A percentile compares a stretch with the other conserved stretches of the same genome.
These are phyloP conservation scores for Hyposmocoma kahamanoa DNA, from an alignment of 1,140 invertebrate genomes.

Conservation along the genomic window DNA sequence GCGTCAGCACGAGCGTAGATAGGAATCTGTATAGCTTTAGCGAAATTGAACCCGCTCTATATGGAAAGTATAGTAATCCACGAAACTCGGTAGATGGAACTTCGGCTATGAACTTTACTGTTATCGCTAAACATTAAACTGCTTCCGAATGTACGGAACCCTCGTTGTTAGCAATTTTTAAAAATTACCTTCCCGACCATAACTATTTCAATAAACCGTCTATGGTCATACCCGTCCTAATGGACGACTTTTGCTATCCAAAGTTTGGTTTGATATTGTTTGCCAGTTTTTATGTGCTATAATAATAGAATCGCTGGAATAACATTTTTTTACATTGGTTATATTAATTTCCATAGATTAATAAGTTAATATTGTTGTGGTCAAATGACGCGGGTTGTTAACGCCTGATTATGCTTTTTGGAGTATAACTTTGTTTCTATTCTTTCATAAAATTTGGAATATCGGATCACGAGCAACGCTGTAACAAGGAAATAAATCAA, in stretches of 20 bases:
- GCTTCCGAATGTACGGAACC: slow-evolving; percentile 44
- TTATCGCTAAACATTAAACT: slow-evolving; percentile 62
- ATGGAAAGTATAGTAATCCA: slow-evolving; percentile 56
- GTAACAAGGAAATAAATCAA: too few species aligned
- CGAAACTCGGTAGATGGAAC: slow-evolving; percentile 42
- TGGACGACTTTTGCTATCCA: slow-evolving; percentile 56
- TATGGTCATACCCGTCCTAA: slow-evolving; percentile 47
- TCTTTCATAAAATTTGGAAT: too few species aligned
- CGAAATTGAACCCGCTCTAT: slow-evolving; percentile 46
- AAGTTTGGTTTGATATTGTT: slow-evolving; percentile 35
- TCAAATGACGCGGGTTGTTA: too few species aligned
- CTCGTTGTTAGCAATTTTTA: slow-evolving; percentile 57
- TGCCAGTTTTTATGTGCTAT: slow-evolving; percentile 25
- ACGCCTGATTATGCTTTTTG: too few species aligned
- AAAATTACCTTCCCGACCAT: slow-evolving; percentile 57
- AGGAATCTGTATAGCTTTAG: slow-evolving; percentile 49
- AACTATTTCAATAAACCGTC: slow-evolving; percentile 67
- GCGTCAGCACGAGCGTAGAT: slow-evolving; percentile 17
- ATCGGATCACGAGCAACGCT: too few species aligned
- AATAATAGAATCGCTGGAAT: slow-evolving; percentile 23
- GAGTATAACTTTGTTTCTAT: too few species aligned
- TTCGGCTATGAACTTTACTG: slow-evolving; percentile 67
- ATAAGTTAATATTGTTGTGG: too few species aligned
- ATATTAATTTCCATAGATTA: neutral
- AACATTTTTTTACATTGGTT: slow-evolving; percentile 17